Evolutionary conservation across 2,888 invertebrate species (phyloP).

Genomic region (Platerodrilus igneus): DNA sequence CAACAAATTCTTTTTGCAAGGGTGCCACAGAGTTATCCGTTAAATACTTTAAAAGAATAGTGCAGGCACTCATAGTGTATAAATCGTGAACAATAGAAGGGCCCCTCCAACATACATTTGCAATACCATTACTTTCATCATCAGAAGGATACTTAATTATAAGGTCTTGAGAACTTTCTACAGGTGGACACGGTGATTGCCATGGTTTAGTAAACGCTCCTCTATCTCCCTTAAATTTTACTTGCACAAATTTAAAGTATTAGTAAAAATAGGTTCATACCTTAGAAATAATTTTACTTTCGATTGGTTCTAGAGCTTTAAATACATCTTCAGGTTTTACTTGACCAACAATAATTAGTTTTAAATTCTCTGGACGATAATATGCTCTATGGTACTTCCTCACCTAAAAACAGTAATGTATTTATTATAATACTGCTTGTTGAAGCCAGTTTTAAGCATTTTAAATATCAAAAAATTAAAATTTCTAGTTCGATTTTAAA

Average conservation of each 20-base stretch:
- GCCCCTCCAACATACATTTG: conserved; percentile 75
- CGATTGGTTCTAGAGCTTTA: conserved; percentile 63
- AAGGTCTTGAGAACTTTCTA: conserved; percentile 54
- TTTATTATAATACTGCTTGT: conserved; percentile 14
- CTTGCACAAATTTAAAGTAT: neutral
- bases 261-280: too few relatives aligned
- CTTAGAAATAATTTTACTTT: conserved; percentile 69
- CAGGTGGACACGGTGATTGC: conserved; percentile 65
- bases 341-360: conserved; percentile 77
- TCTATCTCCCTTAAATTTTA: conserved; percentile 46
- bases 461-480: conserved; percentile 2
- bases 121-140: conserved; percentile 76
- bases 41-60: conserved; percentile 72
- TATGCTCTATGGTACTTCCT: conserved; percentile 76
- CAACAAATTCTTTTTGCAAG: conserved; percentile 76
- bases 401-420: conserved; percentile 64
- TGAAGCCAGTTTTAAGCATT: conserved; percentile 1
- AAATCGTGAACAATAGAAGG: conserved; percentile 59
- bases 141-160: conserved; percentile 73
- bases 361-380: conserved; percentile 85
- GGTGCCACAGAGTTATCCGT: conserved; percentile 85
- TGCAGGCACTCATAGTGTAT: conserved; percentile 59
- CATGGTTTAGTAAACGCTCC: conserved; percentile 69
- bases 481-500: neutral
- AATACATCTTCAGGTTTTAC: conserved; percentile 73